A percentile compares a stretch with the other conserved stretches of the same genome.
Conservation (phyloP, 2,797 vertebrate genomes). For the Falco cherrug region DNA sequence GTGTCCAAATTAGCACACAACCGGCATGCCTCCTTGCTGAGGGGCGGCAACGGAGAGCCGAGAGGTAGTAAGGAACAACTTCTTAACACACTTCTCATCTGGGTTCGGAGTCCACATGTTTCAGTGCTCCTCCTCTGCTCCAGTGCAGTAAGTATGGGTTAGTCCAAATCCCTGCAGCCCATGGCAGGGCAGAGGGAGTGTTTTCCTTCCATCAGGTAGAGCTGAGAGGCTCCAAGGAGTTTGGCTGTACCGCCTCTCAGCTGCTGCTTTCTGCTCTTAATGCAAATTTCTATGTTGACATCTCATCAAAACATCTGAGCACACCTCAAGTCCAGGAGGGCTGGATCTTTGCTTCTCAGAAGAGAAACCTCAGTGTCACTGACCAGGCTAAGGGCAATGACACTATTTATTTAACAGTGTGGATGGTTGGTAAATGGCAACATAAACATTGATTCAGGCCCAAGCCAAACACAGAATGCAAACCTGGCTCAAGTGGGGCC, state of each 20-base stretch:
- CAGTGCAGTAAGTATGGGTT: not conserved
- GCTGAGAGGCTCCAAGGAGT: not conserved
- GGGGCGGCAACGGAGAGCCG: not conserved
- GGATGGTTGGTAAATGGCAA: conserved; percentile 5
- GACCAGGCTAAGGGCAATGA: conserved; percentile 2
- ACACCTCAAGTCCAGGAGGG: not conserved
- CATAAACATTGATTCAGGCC: conserved; percentile 23
- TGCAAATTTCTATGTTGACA: not conserved
- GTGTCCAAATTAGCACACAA: not conserved
- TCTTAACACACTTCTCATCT: not conserved
- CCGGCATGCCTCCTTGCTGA: not conserved
- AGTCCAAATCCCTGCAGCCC: accelerated
- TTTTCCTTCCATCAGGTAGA: not conserved
- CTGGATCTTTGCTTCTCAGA: conserved; percentile 5
- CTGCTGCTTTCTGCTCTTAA: not conserved
- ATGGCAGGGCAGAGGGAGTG: not conserved
- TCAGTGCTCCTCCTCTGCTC: not conserved
- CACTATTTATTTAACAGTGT: conserved; percentile 39
- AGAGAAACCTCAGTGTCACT: conserved; percentile 35
- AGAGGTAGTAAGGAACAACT: not conserved
- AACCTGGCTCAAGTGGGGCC: not conserved
- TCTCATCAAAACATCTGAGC: not conserved
- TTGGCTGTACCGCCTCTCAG: not conserved
- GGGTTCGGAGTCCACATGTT: not conserved
- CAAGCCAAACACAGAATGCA: conserved; percentile 43